Evolutionary conservation across 2,797 vertebrate species (phyloP).

Genomic region (Nyctalus aviator): DNA sequence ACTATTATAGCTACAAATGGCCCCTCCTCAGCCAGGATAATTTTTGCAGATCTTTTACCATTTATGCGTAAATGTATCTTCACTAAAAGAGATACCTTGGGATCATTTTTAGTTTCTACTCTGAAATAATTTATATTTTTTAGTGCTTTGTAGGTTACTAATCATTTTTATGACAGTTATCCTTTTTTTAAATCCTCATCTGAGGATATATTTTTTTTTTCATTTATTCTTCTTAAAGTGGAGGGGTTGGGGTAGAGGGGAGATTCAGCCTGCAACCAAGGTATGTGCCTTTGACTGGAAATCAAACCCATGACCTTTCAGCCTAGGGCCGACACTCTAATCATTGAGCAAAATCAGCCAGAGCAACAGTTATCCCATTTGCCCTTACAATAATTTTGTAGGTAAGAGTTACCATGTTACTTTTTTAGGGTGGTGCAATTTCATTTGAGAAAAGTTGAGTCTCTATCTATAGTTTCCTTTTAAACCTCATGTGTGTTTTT

Average conservation of each 20-base stretch:
- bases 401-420: neutral
- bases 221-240: no score
- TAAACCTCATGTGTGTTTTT: neutral
- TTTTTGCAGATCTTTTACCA: neutral
- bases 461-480: neutral
- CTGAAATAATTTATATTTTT: slow-evolving; percentile 50
- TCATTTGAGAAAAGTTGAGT: neutral
- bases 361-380: neutral
- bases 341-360: no score
- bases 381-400: neutral
- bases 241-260: no score
- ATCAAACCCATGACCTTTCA: no score
- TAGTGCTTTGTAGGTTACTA: slow-evolving; percentile 28
- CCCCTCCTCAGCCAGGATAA: neutral
- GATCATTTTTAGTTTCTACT: slow-evolving; percentile 11
- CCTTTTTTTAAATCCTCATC: no score
- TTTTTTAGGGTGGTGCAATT: neutral
- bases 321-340: no score
- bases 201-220: no score
- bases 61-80: neutral
- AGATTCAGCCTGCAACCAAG: no score
- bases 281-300: no score
- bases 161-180: slow-evolving; percentile 29
- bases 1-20: neutral
- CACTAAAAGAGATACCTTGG: neutral